Base-by-base conservation (phyloP, 2,113 vertebrate species). In the Talpa occidentalis region DNA sequence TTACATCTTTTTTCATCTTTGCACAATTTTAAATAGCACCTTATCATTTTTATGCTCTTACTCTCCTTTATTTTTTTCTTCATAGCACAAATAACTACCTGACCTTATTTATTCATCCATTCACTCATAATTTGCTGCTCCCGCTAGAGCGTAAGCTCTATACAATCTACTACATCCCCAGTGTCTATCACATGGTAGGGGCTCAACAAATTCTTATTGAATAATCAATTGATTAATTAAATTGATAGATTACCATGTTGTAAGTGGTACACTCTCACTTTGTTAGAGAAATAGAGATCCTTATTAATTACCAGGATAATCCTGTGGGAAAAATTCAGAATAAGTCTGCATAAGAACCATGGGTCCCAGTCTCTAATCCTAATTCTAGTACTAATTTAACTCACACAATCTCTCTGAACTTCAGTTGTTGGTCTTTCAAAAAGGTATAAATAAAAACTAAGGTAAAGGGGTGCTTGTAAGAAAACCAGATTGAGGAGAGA, bases 181-280 rank as follows among this genome's bases (percentile, higher is more conserved):
- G 40, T 54, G 16, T 12, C 67, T 35, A 24, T 73, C 64, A 84
- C 40, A 88, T 24, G 42, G 22, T 54, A 88, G 11, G 42, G 91
- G 15, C 40, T 96, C 26, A 40, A 66, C 64, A 93, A 52, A 32
- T 52, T 76, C 67, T 88, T 79, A n/a, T 12, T 80, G 67, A 94
- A 6, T 78, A 78, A 54, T 79, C n/a, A 66, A 32, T 6, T 17
- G 42, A 21, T 79, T 32, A 78, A 56, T 66, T 56, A 67, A 85
- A 66, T 32, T 35, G 28, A 82, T 47, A 79, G 40, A 60, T 62
- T 64, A n/a, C 28, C 22, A 87, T 74, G 32, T 56, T 47, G 5
- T 67, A 62, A 85, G 59, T 22, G 21, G 22, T 26, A 32, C 3
- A 16, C 5, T 52, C 35, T 87, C 37, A 42, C 12, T 86, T 92